A percentile compares a stretch with the other conserved stretches of the same genome.
These are phyloP conservation scores for Drosophila bocqueti DNA, from an alignment of 1,140 invertebrate genomes.

Conservation along the genomic window DNA sequence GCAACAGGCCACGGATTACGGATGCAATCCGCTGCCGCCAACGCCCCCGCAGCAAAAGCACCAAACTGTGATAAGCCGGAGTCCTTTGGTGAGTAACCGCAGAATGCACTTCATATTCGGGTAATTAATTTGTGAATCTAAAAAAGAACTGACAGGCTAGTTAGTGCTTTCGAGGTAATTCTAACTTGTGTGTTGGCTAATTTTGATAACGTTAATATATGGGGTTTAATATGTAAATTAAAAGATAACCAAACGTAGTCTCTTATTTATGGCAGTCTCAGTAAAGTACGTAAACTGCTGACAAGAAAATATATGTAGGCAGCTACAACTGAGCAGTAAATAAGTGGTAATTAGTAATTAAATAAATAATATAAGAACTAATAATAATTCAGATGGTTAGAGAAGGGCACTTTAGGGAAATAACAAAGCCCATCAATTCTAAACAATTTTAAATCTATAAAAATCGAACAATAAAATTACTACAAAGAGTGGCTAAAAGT, in stretches of 20 bases:
- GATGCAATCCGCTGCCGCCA: conserved; percentile 25
- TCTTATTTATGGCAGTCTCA: neutral
- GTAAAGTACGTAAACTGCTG: neutral
- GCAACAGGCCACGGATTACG: conserved; percentile 61
- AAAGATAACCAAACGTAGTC: neutral
- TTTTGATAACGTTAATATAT: neutral
- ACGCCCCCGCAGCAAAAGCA: conserved; percentile 35
- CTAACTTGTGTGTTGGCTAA: neutral
- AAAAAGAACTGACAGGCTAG: neutral
- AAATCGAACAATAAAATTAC: neutral
- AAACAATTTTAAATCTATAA: neutral
- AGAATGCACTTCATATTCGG: neutral
- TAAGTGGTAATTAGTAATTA: neutral
- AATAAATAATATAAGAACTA: too few relatives aligned
- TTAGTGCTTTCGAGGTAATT: neutral
- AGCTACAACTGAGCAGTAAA: neutral
- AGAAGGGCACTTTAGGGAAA: neutral
- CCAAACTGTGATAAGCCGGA: conserved; percentile 24
- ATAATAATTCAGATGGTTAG: neutral
- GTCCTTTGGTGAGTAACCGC: conserved; percentile 27
- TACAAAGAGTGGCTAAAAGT: neutral
- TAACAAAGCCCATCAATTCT: neutral
- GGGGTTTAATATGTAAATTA: neutral
- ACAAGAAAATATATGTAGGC: too few relatives aligned
- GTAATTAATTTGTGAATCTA: neutral